Conservation (phyloP, 2,113 vertebrate genomes). For the Chamaetylas fuelleborni region DNA sequence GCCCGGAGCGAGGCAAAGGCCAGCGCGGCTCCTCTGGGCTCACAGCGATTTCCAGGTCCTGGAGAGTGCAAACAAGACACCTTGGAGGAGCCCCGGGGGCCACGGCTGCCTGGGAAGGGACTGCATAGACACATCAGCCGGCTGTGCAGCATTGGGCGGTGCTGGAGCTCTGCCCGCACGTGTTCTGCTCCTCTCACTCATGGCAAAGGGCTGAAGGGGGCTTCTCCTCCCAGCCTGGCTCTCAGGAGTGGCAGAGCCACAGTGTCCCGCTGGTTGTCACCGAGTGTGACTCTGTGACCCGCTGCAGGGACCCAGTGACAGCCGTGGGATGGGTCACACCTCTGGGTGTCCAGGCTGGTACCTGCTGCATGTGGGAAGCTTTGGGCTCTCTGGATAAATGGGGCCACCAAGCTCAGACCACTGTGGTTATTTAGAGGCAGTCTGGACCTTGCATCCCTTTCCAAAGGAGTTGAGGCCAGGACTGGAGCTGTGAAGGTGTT, state of each 20-base stretch:
- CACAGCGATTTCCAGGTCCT: conserved; percentile 41
- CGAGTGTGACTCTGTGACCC: not conserved
- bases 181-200: not conserved
- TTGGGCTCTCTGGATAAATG: accelerated
- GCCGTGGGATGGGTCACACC: not conserved
- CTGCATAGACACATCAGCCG: conserved; percentile 38
- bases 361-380: not conserved
- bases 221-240: not conserved
- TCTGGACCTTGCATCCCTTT: not conserved
- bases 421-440: not conserved
- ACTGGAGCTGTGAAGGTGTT: not conserved
- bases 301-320: not conserved
- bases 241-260: not conserved
- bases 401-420: not conserved
- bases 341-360: not conserved
- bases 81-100: not conserved
- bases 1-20: conserved; percentile 7
- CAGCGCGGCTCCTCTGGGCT: conserved; percentile 2
- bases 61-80: conserved; percentile 60
- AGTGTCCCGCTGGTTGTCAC: not conserved
- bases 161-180: not conserved
- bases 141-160: conserved; percentile 36
- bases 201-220: not conserved
- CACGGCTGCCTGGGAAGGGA: not conserved
- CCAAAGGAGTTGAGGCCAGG: not conserved